Conservation (phyloP, 2,888 invertebrate genomes). For the Parochlus steinenii region DNA sequence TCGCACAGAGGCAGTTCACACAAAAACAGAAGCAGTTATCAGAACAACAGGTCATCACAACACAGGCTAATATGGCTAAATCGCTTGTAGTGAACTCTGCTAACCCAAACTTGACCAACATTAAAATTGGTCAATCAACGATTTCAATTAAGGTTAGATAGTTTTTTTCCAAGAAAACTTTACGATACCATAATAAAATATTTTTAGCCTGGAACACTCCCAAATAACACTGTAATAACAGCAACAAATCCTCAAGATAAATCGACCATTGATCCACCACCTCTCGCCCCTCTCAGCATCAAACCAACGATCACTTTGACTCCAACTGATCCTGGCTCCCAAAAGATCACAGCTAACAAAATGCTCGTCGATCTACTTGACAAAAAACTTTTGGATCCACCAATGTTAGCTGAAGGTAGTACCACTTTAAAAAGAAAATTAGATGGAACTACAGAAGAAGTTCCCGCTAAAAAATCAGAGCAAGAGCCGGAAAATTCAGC, state of each 20-base stretch:
- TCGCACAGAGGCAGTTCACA: constrained; percentile 49
- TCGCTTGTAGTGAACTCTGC: constrained; percentile 7
- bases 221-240: neutral
- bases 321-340: constrained; percentile 34
- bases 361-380: constrained; percentile 74
- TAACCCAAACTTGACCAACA: neutral
- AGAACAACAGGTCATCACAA: constrained; percentile 25
- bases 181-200: neutral
- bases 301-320: constrained; percentile 28
- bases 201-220: constrained; percentile 2
- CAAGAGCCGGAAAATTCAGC: constrained; percentile 19
- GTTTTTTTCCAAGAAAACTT: too few species aligned
- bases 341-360: constrained; percentile 37
- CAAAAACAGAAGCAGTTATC: constrained; percentile 38
- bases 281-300: constrained; percentile 23
- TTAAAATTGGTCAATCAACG: constrained; percentile 7
- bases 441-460: constrained; percentile 20
- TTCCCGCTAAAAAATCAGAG: constrained; percentile 12
- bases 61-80: constrained; percentile 22
- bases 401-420: constrained; percentile 19
- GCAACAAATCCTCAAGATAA: neutral
- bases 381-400: constrained; percentile 43
- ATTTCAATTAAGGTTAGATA: constrained; percentile 10
- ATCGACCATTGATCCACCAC: constrained; percentile 21
- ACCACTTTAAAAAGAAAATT: constrained; percentile 20